Conservation (phyloP, 37 sponge, comb jelly and placozoan genomes). For the Halichondria panicea region DNA sequence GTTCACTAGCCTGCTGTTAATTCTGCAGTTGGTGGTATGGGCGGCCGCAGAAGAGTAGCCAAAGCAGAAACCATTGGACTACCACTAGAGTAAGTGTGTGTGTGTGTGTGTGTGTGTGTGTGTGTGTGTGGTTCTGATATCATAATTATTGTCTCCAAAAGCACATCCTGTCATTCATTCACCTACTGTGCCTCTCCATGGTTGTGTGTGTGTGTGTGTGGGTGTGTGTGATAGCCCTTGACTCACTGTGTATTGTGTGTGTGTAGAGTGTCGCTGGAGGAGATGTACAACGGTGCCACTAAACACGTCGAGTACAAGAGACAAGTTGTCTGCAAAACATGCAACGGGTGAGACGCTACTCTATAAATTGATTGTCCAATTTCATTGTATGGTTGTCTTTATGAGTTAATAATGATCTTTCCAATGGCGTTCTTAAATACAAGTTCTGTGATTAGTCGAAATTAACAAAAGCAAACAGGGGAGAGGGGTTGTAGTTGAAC, state of each 20-base stretch:
- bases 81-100: slow-evolving; percentile 70
- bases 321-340: slow-evolving; percentile 65
- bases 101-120: too few species aligned
- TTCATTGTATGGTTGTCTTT: slow-evolving; percentile 4
- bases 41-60: slow-evolving; percentile 32
- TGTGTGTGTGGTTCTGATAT: too few species aligned
- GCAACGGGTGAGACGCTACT: slow-evolving; percentile 68
- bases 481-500: too few species aligned
- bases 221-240: not conserved
- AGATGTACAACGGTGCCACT: slow-evolving; percentile 70
- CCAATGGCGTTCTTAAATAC: too few species aligned
- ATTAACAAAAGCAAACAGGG: too few species aligned
- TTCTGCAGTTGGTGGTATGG: slow-evolving; percentile 38
- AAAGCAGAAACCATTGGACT: slow-evolving; percentile 67
- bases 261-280: slow-evolving; percentile 82
- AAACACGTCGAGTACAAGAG: slow-evolving; percentile 73
- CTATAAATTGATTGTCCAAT: not conserved
- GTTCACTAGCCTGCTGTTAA: not conserved
- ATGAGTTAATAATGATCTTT: not conserved
- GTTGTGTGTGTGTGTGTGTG: not conserved
- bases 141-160: not conserved
- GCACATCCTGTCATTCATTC: not conserved
- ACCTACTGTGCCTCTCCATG: not conserved
- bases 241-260: too few species aligned
- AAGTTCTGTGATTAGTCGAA: too few species aligned